Evolutionary conservation across 37 sponge, comb jelly and placozoan genomes (phyloP).

Genomic region (Agelas oroides): DNA sequence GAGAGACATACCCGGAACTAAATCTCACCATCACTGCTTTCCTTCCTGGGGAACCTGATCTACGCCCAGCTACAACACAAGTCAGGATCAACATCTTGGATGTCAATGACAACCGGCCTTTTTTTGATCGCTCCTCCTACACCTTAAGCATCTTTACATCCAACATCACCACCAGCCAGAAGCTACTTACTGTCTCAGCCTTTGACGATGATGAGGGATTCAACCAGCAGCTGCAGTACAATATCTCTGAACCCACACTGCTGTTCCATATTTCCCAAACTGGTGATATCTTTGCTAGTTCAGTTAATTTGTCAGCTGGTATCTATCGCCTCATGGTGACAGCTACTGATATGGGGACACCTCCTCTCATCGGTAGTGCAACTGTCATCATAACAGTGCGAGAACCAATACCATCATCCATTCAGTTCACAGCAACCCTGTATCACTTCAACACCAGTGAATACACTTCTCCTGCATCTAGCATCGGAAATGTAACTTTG

Average conservation of each 20-base stretch:
- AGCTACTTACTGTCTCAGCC: conserved; percentile 7
- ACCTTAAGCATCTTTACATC: not conserved
- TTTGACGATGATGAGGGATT: conserved; percentile 21
- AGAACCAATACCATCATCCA: conserved; percentile 12
- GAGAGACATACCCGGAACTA: conserved; percentile 1
- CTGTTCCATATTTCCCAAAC: not conserved
- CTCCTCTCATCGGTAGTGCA: not conserved
- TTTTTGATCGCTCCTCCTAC: conserved; percentile 17
- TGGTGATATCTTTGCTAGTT: conserved; percentile 12
- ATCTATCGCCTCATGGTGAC: not conserved
- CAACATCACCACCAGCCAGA: not conserved
- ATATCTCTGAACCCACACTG: not conserved
- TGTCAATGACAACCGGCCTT: conserved; percentile 31
- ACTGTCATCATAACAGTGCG: conserved; percentile 1
- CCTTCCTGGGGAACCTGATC: not conserved
- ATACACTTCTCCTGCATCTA: not conserved
- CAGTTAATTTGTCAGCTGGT: not conserved
- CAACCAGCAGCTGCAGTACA: not conserved
- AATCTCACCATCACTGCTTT: conserved; percentile 7
- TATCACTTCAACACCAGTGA: conserved; percentile 45
- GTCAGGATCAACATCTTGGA: conserved; percentile 18
- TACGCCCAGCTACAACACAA: not conserved
- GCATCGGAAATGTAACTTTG: conserved; percentile 10
- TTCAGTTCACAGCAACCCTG: not conserved
- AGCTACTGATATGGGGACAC: conserved; percentile 27